These are phyloP conservation scores for Epiblema foenella DNA, from an alignment of 2,888 invertebrate species.

Conservation along the genomic window DNA sequence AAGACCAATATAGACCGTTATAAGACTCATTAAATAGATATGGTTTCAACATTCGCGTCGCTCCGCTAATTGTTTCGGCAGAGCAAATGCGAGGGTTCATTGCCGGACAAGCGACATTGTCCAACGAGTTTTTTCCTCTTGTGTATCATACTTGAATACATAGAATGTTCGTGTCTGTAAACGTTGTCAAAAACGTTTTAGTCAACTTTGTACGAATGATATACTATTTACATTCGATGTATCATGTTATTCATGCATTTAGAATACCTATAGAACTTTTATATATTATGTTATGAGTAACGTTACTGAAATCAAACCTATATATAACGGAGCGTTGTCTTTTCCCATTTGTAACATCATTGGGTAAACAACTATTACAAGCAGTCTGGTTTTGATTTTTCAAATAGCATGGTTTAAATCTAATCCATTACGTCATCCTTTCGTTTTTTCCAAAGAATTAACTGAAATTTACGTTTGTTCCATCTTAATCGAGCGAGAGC, in stretches of 20 bases:
- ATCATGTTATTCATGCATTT: not conserved
- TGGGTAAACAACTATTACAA: no score
- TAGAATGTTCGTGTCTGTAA: not conserved
- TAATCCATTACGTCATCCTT: not conserved
- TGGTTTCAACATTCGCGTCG: conserved; percentile 62
- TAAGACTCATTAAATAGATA: conserved; percentile 26
- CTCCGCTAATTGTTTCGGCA: conserved; percentile 79
- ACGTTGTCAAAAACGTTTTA: no score
- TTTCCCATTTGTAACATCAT: not conserved
- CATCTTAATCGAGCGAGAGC: conserved; percentile 24
- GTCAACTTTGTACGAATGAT: not conserved
- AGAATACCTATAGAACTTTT: not conserved
- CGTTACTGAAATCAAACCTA: not conserved
- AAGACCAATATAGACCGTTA: conserved; percentile 23
- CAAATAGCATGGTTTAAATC: not conserved
- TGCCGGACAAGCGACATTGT: conserved; percentile 75
- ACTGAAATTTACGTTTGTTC: conserved; percentile 15
- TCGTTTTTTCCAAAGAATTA: not conserved
- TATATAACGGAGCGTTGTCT: not conserved
- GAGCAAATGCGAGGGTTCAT: conserved; percentile 81
- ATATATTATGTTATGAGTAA: not conserved
- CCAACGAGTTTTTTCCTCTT: conserved; percentile 45
- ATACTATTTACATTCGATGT: conserved; percentile 1
- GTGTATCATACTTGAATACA: conserved; percentile 30
- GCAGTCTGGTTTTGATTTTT: no score